phyloP scores from a whole-genome alignment of 2,113 vertebrate species.

The Serinus canaria region DNA sequence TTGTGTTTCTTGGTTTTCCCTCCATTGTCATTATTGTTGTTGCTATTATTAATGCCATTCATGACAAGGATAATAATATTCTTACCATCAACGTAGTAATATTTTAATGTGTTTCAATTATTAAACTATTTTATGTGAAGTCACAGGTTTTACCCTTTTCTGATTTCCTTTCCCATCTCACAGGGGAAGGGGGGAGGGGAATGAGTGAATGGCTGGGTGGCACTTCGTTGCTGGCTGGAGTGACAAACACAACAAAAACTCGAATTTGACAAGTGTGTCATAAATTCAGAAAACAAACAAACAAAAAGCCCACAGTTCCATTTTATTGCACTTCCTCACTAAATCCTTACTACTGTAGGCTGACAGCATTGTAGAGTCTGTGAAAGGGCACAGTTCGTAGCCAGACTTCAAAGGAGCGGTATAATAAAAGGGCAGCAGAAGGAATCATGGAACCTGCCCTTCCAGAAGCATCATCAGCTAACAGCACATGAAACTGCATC shows the following conservation, averaged over 20 bases:
- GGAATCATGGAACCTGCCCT: neutral
- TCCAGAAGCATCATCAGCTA: neutral
- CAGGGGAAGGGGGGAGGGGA: neutral
- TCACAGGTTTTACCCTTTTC: neutral
- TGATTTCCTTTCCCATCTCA: neutral
- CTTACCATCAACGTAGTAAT: rapidly evolving
- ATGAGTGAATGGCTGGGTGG: neutral
- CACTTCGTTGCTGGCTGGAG: neutral
- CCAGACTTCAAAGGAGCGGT: neutral
- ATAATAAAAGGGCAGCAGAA: neutral
- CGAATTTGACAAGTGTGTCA: neutral
- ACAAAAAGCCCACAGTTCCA: neutral
- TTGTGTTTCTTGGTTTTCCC: rapidly evolving
- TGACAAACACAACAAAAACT: neutral
- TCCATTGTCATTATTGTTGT: neutral
- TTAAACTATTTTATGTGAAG: neutral
- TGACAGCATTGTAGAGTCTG: neutral
- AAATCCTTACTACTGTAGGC: neutral
- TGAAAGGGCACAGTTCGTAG: neutral
- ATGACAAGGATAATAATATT: neutral
- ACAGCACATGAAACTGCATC: neutral
- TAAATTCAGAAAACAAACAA: neutral
- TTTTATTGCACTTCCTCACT: neutral
- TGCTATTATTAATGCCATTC: neutral
- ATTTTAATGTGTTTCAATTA: neutral